Evolutionary conservation across 2,797 vertebrate genomes (phyloP).

Genomic region (Odontamblyopus lacepedii): DNA sequence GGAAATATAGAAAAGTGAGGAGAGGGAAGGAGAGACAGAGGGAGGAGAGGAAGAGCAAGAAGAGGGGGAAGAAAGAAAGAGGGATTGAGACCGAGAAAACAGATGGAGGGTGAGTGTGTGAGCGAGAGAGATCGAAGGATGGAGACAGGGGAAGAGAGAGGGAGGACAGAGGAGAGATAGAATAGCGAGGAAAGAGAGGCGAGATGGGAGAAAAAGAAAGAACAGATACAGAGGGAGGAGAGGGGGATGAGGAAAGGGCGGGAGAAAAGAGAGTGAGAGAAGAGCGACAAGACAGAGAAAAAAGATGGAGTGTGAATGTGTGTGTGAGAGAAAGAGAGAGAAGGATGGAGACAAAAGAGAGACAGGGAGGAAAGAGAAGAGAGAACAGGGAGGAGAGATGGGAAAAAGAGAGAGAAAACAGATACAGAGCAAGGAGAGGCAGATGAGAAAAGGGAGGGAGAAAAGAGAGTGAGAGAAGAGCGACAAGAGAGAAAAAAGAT

Average conservation of each 20-base stretch:
- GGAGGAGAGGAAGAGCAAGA: background rate
- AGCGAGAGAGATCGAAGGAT: conserved; percentile 42
- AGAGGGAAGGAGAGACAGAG: background rate
- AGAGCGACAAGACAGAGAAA: background rate
- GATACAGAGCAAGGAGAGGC: no score
- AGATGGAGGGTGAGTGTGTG: conserved; percentile 40
- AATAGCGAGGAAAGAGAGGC: background rate
- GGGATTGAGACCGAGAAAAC: background rate
- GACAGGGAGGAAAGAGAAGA: no score
- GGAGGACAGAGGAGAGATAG: background rate
- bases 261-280: background rate
- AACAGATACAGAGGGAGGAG: background rate
- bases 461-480: no score
- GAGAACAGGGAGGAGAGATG: no score
- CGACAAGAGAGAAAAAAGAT: no score
- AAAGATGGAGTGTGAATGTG: background rate
- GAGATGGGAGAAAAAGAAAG: background rate
- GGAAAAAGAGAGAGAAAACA: no score
- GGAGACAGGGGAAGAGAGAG: background rate
- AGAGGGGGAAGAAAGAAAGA: background rate
- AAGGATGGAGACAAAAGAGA: no score
- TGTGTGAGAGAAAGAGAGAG: no score
- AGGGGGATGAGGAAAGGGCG: background rate
- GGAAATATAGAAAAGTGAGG: no score
- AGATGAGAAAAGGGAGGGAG: no score